A percentile compares a stretch with the other conserved stretches of the same genome.
These are phyloP conservation scores for Sesia apiformis DNA, from an alignment of 2,888 invertebrate species.

Conservation along the genomic window DNA sequence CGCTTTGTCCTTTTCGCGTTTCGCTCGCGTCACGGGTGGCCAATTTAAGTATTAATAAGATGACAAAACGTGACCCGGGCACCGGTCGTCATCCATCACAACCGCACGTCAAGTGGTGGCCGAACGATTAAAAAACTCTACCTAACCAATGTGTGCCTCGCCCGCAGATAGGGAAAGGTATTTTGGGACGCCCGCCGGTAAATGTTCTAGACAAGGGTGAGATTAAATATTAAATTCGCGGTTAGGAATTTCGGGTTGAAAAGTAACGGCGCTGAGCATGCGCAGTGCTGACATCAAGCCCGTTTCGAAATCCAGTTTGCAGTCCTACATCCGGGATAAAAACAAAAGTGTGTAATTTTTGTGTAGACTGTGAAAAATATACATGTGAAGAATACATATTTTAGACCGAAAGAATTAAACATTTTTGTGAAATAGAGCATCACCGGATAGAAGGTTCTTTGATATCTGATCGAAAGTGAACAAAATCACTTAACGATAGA, in stretches of 20 bases:
- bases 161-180: slow-evolving; percentile 40
- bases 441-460: too few species aligned
- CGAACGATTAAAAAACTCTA: slow-evolving; percentile 65
- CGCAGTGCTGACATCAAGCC: slow-evolving; percentile 40
- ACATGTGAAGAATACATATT: too few species aligned
- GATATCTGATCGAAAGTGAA: too few species aligned
- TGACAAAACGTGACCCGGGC: slow-evolving; percentile 68
- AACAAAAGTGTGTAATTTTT: slow-evolving; percentile 56
- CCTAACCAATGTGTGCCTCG: slow-evolving; percentile 44
- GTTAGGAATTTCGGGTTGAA: slow-evolving; percentile 69
- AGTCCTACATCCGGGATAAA: slow-evolving; percentile 47
- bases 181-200: slow-evolving; percentile 57
- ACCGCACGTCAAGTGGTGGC: slow-evolving; percentile 60
- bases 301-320: slow-evolving; percentile 49
- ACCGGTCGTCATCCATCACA: slow-evolving; percentile 62
- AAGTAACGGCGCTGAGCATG: slow-evolving; percentile 52
- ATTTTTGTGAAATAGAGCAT: too few species aligned
- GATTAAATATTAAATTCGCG: slow-evolving; percentile 73
- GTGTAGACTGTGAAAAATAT: background rate
- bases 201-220: slow-evolving; percentile 72
- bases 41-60: slow-evolving; percentile 74
- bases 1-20: slow-evolving; percentile 22
- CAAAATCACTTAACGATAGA: too few species aligned
- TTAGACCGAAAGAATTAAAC: too few species aligned
- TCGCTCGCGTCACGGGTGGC: slow-evolving; percentile 58